These are phyloP conservation scores for Tillus elongatus DNA, from an alignment of 2,888 invertebrate genomes.

Conservation along the genomic window DNA sequence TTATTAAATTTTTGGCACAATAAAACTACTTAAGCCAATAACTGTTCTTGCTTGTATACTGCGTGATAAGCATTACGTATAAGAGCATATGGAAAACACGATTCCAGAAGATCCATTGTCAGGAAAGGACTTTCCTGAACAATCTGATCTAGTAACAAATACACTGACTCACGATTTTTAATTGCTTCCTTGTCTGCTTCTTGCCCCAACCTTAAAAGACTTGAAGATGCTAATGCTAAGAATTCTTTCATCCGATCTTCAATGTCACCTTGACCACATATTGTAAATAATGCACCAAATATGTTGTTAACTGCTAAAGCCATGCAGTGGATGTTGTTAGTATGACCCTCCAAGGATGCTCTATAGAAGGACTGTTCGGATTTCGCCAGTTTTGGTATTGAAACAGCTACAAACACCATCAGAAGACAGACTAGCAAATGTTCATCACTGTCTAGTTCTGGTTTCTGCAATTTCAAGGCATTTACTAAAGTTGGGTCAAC, in stretches of 20 bases:
- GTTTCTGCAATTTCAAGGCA: conserved; percentile 81
- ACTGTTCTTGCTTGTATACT: conserved; percentile 82
- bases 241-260: conserved; percentile 98
- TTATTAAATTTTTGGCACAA: conserved; percentile 7
- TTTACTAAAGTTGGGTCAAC: conserved; percentile 92
- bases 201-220: conserved; percentile 85
- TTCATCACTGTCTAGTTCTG: conserved; percentile 82
- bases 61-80: conserved; percentile 97
- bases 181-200: conserved; percentile 92
- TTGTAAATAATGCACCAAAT: conserved; percentile 92
- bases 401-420: conserved; percentile 98
- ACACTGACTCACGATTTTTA: conserved; percentile 92
- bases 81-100: conserved; percentile 97
- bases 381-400: conserved; percentile 87
- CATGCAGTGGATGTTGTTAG: conserved; percentile 99
- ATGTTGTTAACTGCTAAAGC: conserved; percentile 92
- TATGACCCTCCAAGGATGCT: conserved; percentile 82
- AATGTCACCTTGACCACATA: conserved; percentile 92
- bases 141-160: conserved; percentile 91
- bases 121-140: conserved; percentile 97
- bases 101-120: conserved; percentile 97
- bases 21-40: conserved; percentile 37
- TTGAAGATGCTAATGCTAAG: conserved; percentile 85
- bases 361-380: conserved; percentile 84
- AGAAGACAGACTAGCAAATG: conserved; percentile 88